Base-by-base conservation (phyloP, 2,113 vertebrate genomes). In the Piaya cayana region DNA sequence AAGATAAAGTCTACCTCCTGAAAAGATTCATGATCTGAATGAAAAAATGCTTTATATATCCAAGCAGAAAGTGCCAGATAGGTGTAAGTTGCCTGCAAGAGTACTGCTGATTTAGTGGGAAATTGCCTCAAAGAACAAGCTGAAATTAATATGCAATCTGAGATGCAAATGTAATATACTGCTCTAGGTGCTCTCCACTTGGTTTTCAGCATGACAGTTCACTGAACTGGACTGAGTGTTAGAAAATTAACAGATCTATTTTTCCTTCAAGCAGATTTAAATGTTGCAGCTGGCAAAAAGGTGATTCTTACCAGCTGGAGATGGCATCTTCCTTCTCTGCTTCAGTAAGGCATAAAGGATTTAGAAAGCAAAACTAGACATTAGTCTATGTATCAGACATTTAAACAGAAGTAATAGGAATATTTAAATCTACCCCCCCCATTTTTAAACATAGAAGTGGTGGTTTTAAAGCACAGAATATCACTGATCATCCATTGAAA, bases 91-190 rank as follows among this genome's bases (percentile, higher is more conserved):
- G 39, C 58, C 42, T 95, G 53, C 90, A 90, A 77, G 50, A 96
- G 47, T 70, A 76, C 25, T 79, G 68, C 56, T 91, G 76, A 88
- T 92, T 96, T 96, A 92, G 86, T 93, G 56, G 68, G 91, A 95
- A 96, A 97, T 45, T 82, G 63, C 70, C 93, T 50, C 86, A 91
- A 88, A 94, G 63, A 68, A 68, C 43, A 65, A 86, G 27, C 83
- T 95, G 89, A 95, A 96, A 94, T 39, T 34, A 95, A 81, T 93
- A 90, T 82, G 81, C 88, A 95, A 97, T 96, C 82, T 75, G 93
- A 84, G 84, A 97, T 97, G 96, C 78, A 97, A 97, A 97, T 96
- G 53, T 34, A 90, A 89, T 88, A 72, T 76, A 77, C 86, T 95
- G 52, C 92, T 96, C 94, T 86, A 69, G 92, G 93, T 92, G 13